phyloP scores from a whole-genome alignment of 92 coral and sea anemone species.

The Montipora capitata region DNA sequence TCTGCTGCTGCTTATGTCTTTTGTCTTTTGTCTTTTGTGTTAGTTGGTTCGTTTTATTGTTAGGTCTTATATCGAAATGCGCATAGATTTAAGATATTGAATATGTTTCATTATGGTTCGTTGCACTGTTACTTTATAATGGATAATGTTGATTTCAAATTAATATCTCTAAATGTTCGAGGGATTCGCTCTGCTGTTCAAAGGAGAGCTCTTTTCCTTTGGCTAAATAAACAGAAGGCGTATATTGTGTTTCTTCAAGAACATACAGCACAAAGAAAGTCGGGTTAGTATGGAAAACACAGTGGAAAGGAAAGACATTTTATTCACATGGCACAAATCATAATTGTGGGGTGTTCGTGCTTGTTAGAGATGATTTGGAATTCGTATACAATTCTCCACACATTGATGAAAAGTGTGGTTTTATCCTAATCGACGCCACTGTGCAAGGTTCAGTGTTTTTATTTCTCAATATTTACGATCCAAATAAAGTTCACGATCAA shows the following conservation, averaged over 20 bases:
- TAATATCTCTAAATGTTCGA: neutral
- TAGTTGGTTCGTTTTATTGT: too few relatives aligned
- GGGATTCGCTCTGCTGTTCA: neutral
- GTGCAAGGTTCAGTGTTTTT: neutral
- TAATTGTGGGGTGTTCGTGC: slow-evolving; percentile 30
- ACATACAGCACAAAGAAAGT: neutral
- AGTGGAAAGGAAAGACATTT: slow-evolving; percentile 58
- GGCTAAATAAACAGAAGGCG: neutral
- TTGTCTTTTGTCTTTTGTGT: too few relatives aligned
- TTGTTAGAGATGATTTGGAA: neutral
- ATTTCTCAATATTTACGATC: neutral
- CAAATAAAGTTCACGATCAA: too few relatives aligned
- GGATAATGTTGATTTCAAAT: too few relatives aligned
- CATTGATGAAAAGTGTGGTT: neutral
- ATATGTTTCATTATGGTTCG: too few relatives aligned
- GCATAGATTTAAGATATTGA: too few relatives aligned
- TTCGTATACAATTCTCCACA: neutral
- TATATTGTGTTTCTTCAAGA: neutral
- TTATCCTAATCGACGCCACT: neutral
- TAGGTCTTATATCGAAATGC: too few relatives aligned
- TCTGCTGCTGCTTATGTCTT: too few relatives aligned
- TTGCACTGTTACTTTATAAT: too few relatives aligned
- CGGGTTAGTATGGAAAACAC: slow-evolving; percentile 36
- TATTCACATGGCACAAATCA: slow-evolving; percentile 67
- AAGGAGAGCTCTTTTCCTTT: neutral